Evolutionary conservation across 2,797 vertebrate genomes (phyloP), one percentile per base, ranked within the genome.

Genomic region (Propithecus deckenii): DNA sequence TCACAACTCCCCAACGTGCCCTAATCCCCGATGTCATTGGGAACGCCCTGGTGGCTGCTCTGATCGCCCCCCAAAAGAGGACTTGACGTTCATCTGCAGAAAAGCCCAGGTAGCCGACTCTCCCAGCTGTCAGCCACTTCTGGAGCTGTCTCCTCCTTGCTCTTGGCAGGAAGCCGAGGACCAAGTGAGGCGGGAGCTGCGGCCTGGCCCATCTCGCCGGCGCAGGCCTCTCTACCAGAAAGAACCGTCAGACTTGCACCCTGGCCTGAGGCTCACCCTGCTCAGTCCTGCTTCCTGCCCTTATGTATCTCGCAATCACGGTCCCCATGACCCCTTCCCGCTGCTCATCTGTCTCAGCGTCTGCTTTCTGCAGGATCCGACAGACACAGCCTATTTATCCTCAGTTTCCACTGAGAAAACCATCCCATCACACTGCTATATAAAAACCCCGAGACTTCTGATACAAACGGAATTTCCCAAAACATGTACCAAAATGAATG

Each of bases 331-430:
- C 7, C 52, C 15, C 91, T 7, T 35, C 55, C 52, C 11, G 41
- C 5, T 59, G 38, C 57, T 43, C 35, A 57, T 57, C 59, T 41
- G 9, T 25, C n/a, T 86, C 55, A 50, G 48, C 28, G 80, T 65
- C 15, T 23, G 57, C 76, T 74, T 93, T 93, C 80, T 72, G 46
- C 32, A 81, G 13, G 57, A 83, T 30, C 67, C 63, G 65, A 22
- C 0, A 41, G 72, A 75, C 30, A 41, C 1, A 71, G 79, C 23
- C 14, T 61, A 86, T 23, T 71, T 81, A 48, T 15, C 65, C 71
- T 87, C 84, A 63, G 43, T 81, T 88, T 84, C 43, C 76, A 86
- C 22, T 84, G 43, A 35, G 63, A 38, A 89, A 94, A 93, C 38
- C 18, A 86, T 32, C 69, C 57, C 4, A 0, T 57, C 30, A 50